Evolutionary conservation across 2,888 invertebrate genomes (phyloP).

Genomic region (Coenonympha arcania): DNA sequence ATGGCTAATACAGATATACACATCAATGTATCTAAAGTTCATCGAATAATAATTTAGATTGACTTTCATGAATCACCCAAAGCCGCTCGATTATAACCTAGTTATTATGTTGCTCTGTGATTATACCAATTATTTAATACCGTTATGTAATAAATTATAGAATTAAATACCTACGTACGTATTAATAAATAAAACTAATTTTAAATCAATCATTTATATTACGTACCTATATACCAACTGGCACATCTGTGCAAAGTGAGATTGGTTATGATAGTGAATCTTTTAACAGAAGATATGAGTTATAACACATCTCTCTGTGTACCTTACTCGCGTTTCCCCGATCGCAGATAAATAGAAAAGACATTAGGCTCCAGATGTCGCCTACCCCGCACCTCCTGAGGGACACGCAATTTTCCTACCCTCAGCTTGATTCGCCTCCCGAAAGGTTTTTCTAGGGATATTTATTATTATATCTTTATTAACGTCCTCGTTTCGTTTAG

Average conservation of each 20-base stretch:
- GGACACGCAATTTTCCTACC: conserved; percentile 72
- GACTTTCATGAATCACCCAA: neutral
- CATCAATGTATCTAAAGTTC: too few species aligned
- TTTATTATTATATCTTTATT: conserved; percentile 74
- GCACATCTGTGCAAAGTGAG: conserved; percentile 20
- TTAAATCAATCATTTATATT: conserved; percentile 12
- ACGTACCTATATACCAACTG: too few species aligned
- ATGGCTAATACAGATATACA: neutral
- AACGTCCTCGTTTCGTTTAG: conserved; percentile 55
- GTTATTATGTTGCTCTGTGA: too few species aligned
- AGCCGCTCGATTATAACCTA: too few species aligned
- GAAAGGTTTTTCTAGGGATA: conserved; percentile 65
- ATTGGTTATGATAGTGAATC: conserved; percentile 20
- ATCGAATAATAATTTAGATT: neutral
- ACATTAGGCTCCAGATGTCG: conserved; percentile 70
- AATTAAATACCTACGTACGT: neutral
- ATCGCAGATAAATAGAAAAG: conserved; percentile 68
- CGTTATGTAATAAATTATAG: neutral
- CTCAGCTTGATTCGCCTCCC: conserved; percentile 70
- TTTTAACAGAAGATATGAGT: conserved; percentile 26
- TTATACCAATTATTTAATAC: too few species aligned
- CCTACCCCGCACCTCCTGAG: conserved; percentile 53
- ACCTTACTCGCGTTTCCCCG: conserved; percentile 46
- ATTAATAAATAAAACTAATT: neutral
- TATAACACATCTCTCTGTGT: conserved; percentile 37